phyloP scores from a whole-genome alignment of 2,113 vertebrate genomes.

The Salvelinus fontinalis region DNA sequence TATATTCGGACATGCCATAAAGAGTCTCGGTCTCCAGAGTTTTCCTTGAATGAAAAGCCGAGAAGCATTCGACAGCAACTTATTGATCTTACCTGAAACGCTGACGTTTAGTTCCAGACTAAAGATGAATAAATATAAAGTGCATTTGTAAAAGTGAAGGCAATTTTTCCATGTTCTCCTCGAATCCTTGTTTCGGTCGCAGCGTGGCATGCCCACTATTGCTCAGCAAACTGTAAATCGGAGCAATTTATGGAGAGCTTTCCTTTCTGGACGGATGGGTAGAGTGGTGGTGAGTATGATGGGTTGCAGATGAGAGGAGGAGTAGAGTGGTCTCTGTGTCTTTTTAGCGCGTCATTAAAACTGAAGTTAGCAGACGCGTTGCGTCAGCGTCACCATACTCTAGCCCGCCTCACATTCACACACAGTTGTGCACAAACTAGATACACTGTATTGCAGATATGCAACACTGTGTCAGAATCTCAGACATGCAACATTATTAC shows the following conservation, averaged over 20 bases:
- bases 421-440: too few species aligned
- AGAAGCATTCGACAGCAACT: background rate
- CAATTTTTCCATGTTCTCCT: slow-evolving; percentile 59
- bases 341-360: slow-evolving; percentile 59
- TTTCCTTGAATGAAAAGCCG: slow-evolving; percentile 22
- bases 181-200: slow-evolving; percentile 47
- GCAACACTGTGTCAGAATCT: background rate
- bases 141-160: slow-evolving; percentile 69
- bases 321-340: slow-evolving; percentile 16
- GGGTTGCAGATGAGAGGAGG: slow-evolving; percentile 18
- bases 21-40: slow-evolving; percentile 6
- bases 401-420: background rate
- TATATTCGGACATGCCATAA: background rate
- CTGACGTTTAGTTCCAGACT: slow-evolving; percentile 67
- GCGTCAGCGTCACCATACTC: slow-evolving; percentile 55
- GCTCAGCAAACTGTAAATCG: slow-evolving; percentile 29
- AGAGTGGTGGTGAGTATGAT: slow-evolving; percentile 32
- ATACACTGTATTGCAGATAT: too few species aligned
- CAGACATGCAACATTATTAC: background rate
- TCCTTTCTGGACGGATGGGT: slow-evolving; percentile 30
- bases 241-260: slow-evolving; percentile 28
- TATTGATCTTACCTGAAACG: slow-evolving; percentile 62
- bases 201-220: slow-evolving; percentile 68
- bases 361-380: slow-evolving; percentile 60
- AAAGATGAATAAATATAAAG: slow-evolving; percentile 79